These are phyloP conservation scores for Aphaenogaster rudis DNA, from an alignment of 1,140 invertebrate species.

Conservation along the genomic window DNA sequence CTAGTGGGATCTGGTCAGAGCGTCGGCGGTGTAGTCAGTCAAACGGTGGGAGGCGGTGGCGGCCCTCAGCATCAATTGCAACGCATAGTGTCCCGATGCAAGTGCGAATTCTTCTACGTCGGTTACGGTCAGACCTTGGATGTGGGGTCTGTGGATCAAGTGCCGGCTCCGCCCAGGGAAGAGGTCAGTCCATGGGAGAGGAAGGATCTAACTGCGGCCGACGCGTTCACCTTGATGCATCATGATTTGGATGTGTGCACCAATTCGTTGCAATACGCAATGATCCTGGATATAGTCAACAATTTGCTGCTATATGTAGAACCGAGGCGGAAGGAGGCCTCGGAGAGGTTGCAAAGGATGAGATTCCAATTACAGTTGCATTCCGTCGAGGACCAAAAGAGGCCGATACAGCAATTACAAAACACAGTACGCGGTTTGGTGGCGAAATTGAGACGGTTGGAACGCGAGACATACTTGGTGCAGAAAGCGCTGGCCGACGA, in stretches of 20 bases:
- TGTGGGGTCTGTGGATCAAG: slow-evolving; percentile 89
- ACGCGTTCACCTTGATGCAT: slow-evolving; percentile 99
- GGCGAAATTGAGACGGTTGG: slow-evolving; percentile 93
- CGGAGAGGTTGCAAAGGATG: slow-evolving; percentile 96
- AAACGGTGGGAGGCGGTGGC: slow-evolving; percentile 95
- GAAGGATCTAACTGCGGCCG: slow-evolving; percentile 93
- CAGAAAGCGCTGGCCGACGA: slow-evolving; percentile 81
- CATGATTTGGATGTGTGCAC: slow-evolving; percentile 99
- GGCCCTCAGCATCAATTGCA: slow-evolving; percentile 91
- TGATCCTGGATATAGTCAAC: slow-evolving; percentile 99
- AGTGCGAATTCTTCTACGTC: slow-evolving; percentile 99
- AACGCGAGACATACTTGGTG: slow-evolving; percentile 96
- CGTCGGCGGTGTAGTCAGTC: slow-evolving; percentile 97
- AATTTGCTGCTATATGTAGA: slow-evolving; percentile 98
- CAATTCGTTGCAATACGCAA: slow-evolving; percentile 97
- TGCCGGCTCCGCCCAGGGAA: slow-evolving; percentile 90
- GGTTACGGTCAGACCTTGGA: slow-evolving; percentile 96
- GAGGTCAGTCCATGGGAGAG: slow-evolving; percentile 92
- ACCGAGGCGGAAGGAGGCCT: slow-evolving; percentile 96
- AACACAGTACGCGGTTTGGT: slow-evolving; percentile 94
- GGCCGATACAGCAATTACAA: slow-evolving; percentile 96
- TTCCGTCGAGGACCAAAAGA: slow-evolving; percentile 95
- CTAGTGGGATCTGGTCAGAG: slow-evolving; percentile 97
- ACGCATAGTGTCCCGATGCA: slow-evolving; percentile 98
- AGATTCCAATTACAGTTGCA: slow-evolving; percentile 97